Evolutionary conservation across 2,888 invertebrate species (phyloP).

Genomic region (Venusia cambrica): DNA sequence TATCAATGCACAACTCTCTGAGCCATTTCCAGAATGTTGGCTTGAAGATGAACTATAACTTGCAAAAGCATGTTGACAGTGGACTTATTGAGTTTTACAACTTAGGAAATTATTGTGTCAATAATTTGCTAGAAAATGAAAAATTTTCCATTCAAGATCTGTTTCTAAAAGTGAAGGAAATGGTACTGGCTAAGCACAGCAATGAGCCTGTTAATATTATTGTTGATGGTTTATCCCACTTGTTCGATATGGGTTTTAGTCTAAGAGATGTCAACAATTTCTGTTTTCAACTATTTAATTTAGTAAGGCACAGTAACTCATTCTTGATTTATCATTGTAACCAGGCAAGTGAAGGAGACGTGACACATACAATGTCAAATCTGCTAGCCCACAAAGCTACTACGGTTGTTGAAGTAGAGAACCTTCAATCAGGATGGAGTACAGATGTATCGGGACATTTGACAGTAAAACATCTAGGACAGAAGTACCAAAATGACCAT

Average conservation of each 20-base stretch:
- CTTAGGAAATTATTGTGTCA: conserved; percentile 49
- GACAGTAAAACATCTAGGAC: conserved; percentile 70
- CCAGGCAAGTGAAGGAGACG: conserved; percentile 78
- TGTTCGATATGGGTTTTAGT: conserved; percentile 83
- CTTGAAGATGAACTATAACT: conserved; percentile 86
- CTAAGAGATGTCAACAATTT: conserved; percentile 74
- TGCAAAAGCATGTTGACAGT: conserved; percentile 69
- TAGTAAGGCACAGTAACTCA: conserved; percentile 49
- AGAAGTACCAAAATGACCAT: conserved; percentile 56
- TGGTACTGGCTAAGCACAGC: conserved; percentile 51
- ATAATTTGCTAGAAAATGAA: conserved; percentile 41
- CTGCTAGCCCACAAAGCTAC: conserved; percentile 83
- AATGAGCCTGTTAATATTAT: conserved; percentile 78
- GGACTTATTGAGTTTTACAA: conserved; percentile 55
- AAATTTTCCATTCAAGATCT: conserved; percentile 57
- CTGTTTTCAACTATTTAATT: conserved; percentile 65
- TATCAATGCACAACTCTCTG: conserved; percentile 86
- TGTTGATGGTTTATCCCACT: conserved; percentile 87
- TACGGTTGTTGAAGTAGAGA: conserved; percentile 82
- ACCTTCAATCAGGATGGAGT: conserved; percentile 86
- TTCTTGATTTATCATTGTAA: conserved; percentile 80
- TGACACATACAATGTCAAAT: conserved; percentile 80
- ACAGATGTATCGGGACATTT: conserved; percentile 86
- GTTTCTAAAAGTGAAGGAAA: conserved; percentile 59
- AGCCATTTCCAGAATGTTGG: conserved; percentile 88